Evolutionary conservation across 2,888 invertebrate species (phyloP), one percentile per base, ranked within the genome.

Genomic region (Erynnis tages): DNA sequence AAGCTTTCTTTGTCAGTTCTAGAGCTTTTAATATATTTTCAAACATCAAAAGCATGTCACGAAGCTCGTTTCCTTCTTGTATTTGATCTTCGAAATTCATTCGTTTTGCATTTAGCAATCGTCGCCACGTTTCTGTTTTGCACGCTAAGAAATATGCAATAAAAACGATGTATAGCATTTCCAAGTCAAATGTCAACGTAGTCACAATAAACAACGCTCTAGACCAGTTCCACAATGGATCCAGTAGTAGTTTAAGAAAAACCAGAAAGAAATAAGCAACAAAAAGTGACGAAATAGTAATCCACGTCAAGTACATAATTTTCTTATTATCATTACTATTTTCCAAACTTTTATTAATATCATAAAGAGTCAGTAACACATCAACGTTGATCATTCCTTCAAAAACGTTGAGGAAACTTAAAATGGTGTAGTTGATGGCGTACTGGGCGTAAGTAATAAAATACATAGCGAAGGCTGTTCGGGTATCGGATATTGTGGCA

Each of bases 101-200:
- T 13, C 10, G 16, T 8, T 16, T 16, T 1, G 4, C 4, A 29
- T 21, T 54, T 56, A 11, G 47, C 16, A 8, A 32, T 53, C 2
- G 43, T 44, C 8, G 45, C 61, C 61, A 65, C n/a, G 38, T 54
- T 7, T 57, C 30, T 5, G 56, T 11, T 56, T 62, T 65, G 5
- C 48, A 34, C 5, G 56, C 48, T 40, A 66, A 30, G 43, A 60
- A 64, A 17, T 43, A 53, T 6, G 60, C 37, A 10, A 63, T 29
- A 7, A 54, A 47, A 2, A 54, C 32, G 0, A 48, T 29, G 16
- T 63, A 58, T 5, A 63, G 44, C 0, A 62, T 6, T 49, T 66
- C 65, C 6, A 67, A 14, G 19, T 66, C 65, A 40, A 62, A 61
- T 4, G 56, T 44, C 7, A 61, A n/a, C 3, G 62, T 59, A 2